These are phyloP conservation scores for Peromyscus maniculatus DNA, from an alignment of 2,113 vertebrate species.

Conservation along the genomic window DNA sequence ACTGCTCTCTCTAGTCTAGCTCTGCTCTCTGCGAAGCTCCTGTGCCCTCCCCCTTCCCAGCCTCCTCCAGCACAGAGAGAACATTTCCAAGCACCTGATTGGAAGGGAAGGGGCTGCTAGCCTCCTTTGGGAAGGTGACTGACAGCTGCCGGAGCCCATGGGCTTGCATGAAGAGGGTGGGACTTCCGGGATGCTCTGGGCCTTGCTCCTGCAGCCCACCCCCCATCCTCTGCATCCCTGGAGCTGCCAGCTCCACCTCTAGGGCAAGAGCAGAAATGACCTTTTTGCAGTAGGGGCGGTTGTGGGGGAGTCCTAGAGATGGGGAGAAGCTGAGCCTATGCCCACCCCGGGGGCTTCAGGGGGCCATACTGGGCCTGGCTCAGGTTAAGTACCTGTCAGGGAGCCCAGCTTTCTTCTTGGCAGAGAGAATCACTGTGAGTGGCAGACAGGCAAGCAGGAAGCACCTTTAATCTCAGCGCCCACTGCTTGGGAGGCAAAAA, in stretches of 20 bases:
- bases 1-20: background rate
- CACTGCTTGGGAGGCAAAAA: background rate
- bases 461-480: background rate
- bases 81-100: conserved; percentile 78
- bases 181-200: conserved; percentile 73
- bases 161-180: conserved; percentile 79
- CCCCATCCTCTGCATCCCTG: conserved; percentile 60
- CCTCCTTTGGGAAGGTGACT: conserved; percentile 75
- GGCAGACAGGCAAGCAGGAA: background rate
- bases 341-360: background rate
- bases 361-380: conserved; percentile 32
- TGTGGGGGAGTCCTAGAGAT: background rate
- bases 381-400: conserved; percentile 49
- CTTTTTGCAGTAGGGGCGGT: background rate
- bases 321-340: background rate
- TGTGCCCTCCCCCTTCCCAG: background rate
- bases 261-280: background rate
- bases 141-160: conserved; percentile 77
- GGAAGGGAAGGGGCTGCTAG: conserved; percentile 77
- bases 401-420: background rate
- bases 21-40: background rate
- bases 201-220: conserved; percentile 71
- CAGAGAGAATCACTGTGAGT: too few species aligned
- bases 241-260: conserved; percentile 62
- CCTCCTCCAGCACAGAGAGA: conserved; percentile 3